Conservation (phyloP, 2,797 vertebrate genomes). For the Gephyroberyx darwinii region DNA sequence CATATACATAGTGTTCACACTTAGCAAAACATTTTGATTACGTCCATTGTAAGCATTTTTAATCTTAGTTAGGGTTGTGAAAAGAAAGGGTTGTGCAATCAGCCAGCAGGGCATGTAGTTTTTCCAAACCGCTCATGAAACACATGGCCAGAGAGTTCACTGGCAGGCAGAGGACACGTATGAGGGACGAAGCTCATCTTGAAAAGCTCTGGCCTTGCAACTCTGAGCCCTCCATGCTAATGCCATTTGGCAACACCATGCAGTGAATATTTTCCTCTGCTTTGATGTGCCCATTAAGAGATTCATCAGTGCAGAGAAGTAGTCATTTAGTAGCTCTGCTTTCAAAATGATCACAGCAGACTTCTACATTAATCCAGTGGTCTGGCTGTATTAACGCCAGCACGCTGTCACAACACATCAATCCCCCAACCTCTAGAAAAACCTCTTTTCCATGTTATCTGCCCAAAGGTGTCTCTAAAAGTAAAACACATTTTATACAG, state of each 20-base stretch:
- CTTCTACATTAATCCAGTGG: conserved; percentile 55
- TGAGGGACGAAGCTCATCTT: conserved; percentile 48
- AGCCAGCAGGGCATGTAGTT: conserved; percentile 38
- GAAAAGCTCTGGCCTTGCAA: conserved; percentile 51
- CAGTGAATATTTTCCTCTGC: conserved; percentile 62
- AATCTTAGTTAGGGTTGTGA: conserved; percentile 42
- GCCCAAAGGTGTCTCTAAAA: conserved; percentile 14
- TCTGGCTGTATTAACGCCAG: conserved; percentile 51
- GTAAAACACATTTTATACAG: too few relatives aligned
- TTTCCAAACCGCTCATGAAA: conserved; percentile 41
- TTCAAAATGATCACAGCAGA: conserved; percentile 68
- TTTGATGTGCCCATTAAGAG: conserved; percentile 78
- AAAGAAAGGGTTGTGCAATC: conserved; percentile 50
- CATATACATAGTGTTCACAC: conserved; percentile 24
- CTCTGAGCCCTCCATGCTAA: conserved; percentile 63
- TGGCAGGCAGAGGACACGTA: conserved; percentile 59
- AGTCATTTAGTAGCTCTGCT: conserved; percentile 63
- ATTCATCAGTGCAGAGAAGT: conserved; percentile 65
- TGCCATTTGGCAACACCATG: conserved; percentile 69
- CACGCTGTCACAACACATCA: conserved; percentile 57
- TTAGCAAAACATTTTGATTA: conserved; percentile 38
- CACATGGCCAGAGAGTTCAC: conserved; percentile 66
- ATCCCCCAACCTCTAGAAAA: conserved; percentile 6
- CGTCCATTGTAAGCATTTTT: conserved; percentile 36
- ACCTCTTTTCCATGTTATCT: conserved; percentile 36